phyloP scores from a whole-genome alignment of 1,140 invertebrate genomes.

The Drosophila pseudoananassae region DNA sequence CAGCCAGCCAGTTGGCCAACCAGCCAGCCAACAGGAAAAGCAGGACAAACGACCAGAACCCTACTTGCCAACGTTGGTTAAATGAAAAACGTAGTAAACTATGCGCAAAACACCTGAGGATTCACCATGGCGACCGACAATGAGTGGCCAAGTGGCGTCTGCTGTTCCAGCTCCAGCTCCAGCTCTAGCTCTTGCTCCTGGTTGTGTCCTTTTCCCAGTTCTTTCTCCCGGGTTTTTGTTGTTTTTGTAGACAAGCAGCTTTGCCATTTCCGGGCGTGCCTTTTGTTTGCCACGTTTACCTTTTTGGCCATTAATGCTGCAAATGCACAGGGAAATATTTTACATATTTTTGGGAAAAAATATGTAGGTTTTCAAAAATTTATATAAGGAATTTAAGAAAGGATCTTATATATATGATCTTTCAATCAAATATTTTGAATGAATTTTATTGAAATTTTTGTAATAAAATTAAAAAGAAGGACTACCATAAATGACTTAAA shows the following conservation, averaged over 20 bases:
- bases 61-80: conserved; percentile 57
- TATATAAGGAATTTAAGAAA: not conserved
- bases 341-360: not conserved
- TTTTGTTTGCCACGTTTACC: conserved; percentile 78
- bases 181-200: conserved; percentile 12
- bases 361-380: not conserved
- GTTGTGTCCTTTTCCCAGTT: conserved; percentile 8
- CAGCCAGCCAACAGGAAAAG: conserved; percentile 17
- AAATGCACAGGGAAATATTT: not conserved
- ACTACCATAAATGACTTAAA: not conserved
- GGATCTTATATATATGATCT: not conserved
- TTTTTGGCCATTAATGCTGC: conserved; percentile 62
- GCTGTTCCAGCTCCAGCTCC: conserved; percentile 38
- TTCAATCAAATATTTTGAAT: not conserved
- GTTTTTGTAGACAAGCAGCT: conserved; percentile 75
- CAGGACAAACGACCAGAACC: conserved; percentile 67
- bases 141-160: conserved; percentile 74
- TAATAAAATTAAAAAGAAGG: too few species aligned
- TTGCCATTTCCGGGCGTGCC: conserved; percentile 77
- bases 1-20: conserved; percentile 3
- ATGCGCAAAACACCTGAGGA: conserved; percentile 83
- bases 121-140: conserved; percentile 81
- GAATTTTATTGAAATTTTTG: not conserved
- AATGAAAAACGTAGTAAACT: conserved; percentile 83
- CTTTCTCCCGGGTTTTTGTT: conserved; percentile 25